Base-by-base conservation (phyloP, 2,888 invertebrate genomes). In the Galerucella pusilla region DNA sequence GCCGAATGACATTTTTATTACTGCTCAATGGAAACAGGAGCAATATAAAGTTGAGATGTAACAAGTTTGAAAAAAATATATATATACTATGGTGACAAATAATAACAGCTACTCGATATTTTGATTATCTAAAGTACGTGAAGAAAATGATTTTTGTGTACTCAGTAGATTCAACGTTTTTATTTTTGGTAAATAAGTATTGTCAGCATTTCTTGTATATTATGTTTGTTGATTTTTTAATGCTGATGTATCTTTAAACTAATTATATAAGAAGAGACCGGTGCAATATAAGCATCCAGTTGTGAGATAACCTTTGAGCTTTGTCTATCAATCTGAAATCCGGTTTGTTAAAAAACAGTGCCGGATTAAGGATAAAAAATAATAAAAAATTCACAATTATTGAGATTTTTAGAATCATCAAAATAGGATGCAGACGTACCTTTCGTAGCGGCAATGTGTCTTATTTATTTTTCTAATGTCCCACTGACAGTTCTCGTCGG, bases 1-100 rank as follows among this genome's bases (percentile, higher is more conserved):
- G 52, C 66, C 65, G 63, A 20, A 68, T 49, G 63, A 66, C 68
- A 68, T 68, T 73, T 73, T 68, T 71, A 71, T 66, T 42, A 59
- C 54, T 64, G 52, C 52, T 71, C 71, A 64, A 71, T 65, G 64
- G 71, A 45, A 70, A 52, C 54, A 12, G 52, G 14, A 45, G 59
- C 65, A 35, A 59, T 66, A 71, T 71, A 71, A 71, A 65, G 57
- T 25, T 2, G 16, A 16, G 16, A 20, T 20, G 57, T 57, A 57
- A 57, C 16, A 57, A n/a, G 16, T 57, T 16, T 20, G 45, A 35
- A 35, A 35, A 42, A 42, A 1, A 42, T 9, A 42, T 42, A 42
- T 42, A 42, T 20, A 28, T 28, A 28, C 1, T 42, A 7, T 42
- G 35, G 35, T 42, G 35, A 42, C 35, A 42, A 42, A 42, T 42